Evolutionary conservation across 1,140 invertebrate species (phyloP), one percentile per base, ranked within the genome.

Genomic region (Drosophila seguyi): DNA sequence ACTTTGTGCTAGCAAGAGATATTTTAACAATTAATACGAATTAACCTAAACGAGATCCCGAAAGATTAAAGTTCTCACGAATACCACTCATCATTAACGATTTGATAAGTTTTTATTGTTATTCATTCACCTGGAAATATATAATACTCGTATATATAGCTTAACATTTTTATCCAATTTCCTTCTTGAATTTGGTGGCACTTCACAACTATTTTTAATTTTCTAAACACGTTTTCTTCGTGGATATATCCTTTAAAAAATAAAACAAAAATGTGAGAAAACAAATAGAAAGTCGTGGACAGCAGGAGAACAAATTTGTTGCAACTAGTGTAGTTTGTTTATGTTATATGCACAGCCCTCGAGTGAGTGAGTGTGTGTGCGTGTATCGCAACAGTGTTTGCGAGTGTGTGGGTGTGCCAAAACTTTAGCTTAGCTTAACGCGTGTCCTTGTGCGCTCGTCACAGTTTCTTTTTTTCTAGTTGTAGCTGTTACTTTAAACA

Each of bases 341-440:
- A 88, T 88, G 83, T 83, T 87, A 87, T 88, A 87, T 76, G 80
- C 67, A 61, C 58, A 66, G 39, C 53, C 59, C 38, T 61, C 47
- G 61, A 20, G 41, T 34, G 31, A 11, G 31, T 34, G 31, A 11
- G 29, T 62, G 72, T 44, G 47, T 56, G 59, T 55, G 44, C 52
- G 50, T 58, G 39, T 36, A 31, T 71, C n/a, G 50, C 39, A 71
- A 47, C 52, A 48, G 59, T 75, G 60, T 57, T 34, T 74, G 62
- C 65, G 60, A 55, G 45, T 42, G 76, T 66, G 66, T 65, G 72
- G 67, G 72, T 73, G 75, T 59, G 71, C 71, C 71, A 87, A 83
- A 87, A 87, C 59, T 87, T 87, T 88, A 65, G 84, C 68, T 69
- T 67, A 80, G 84, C 73, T 88, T 88, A 77, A 88, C 84, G 76